Evolutionary conservation across 2,113 vertebrate genomes (phyloP), one percentile per base, ranked within the genome.

Genomic region (Psephotus haematonotus): DNA sequence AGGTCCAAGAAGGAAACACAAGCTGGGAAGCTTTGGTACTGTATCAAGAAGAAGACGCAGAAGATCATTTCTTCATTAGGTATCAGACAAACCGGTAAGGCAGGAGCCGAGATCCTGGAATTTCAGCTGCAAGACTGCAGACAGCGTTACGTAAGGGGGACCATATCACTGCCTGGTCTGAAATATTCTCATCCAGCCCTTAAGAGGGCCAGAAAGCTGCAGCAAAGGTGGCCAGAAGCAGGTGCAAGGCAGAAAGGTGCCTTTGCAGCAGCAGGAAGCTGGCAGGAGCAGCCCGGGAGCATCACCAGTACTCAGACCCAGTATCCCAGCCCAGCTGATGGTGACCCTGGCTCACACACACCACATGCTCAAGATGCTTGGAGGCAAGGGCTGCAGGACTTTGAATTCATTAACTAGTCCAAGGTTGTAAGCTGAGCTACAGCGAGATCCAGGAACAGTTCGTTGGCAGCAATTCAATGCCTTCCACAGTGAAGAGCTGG

Each of bases 351-450:
- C 86, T 80, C 71, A 3, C 65, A 29, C 65, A 8, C 4, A 2
- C 74, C 82, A 24, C 88, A 57, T 18, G 6, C 28, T 87, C 86
- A 3, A 37, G 82, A 28, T 13, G 43, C n/a, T 55, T 20, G 46
- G 44, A 82, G 80, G 25, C 57, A 18, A 86, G 13, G 52, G 41
- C 91, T 74, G 76, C 17, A 93, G 65, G 91, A 63, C 41, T 93
- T 44, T 0, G 47, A 46, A n/a, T 82, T 53, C 67, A 37, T 86
- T 20, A 62, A 52, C 10, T 8, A 17, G 35, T 17, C 88, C 85
- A 76, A 62, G 86, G 91, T 67, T 84, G 91, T 47, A 67, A 86
- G 91, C 81, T 10, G 86, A 94, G 83, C 69, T 69, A 8, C 75
- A 37, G 46, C 1, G 4, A 44, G 93, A 63, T 6, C 24, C 77